Conservation (phyloP, 1,140 invertebrate species). For the Mizuhopecten yessoensis region DNA sequence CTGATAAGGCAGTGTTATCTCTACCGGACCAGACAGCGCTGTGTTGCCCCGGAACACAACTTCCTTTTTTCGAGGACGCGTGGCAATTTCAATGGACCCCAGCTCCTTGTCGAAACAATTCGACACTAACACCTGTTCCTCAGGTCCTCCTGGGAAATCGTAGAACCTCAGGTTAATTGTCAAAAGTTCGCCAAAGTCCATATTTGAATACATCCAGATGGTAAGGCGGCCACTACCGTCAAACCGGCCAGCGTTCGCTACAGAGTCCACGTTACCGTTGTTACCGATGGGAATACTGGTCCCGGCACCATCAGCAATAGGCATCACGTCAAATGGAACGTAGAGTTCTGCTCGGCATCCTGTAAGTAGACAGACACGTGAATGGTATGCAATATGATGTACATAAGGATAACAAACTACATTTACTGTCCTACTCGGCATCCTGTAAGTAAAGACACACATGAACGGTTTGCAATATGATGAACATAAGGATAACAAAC, state of each 20-base stretch:
- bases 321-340: conserved; percentile 41
- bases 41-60: conserved; percentile 53
- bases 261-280: conserved; percentile 49
- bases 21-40: not conserved
- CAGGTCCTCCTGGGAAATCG: conserved; percentile 51
- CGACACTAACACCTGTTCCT: conserved; percentile 55
- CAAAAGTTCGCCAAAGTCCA: conserved; percentile 50
- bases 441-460: too few relatives aligned
- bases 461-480: too few relatives aligned
- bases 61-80: conserved; percentile 51
- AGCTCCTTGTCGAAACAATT: conserved; percentile 46
- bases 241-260: conserved; percentile 53
- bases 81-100: conserved; percentile 52
- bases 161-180: conserved; percentile 53
- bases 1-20: conserved; percentile 51
- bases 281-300: conserved; percentile 50
- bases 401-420: too few relatives aligned
- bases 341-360: conserved; percentile 49
- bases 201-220: conserved; percentile 51
- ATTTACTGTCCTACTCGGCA: too few relatives aligned
- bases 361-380: not conserved
- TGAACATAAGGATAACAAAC: too few relatives aligned
- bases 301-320: conserved; percentile 46
- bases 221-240: conserved; percentile 48
- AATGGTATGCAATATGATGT: too few relatives aligned